Conservation (phyloP, 2,888 invertebrate genomes). For the Athalia circularis region DNA sequence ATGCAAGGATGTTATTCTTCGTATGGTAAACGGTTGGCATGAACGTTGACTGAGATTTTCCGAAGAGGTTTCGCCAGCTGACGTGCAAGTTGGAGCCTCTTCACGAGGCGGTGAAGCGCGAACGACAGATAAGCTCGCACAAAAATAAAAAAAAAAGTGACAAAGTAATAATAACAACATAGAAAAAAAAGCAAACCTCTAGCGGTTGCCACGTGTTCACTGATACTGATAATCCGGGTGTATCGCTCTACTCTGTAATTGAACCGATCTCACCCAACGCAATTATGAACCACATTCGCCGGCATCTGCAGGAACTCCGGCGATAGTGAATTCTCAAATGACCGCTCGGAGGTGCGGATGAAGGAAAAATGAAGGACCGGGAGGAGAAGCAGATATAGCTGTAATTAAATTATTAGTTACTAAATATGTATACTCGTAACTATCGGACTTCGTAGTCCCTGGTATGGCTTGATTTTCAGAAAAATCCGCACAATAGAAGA, state of each 20-base stretch:
- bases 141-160: conserved; percentile 1
- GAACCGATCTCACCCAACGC: conserved; percentile 5
- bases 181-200: conserved; percentile 2
- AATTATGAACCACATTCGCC: no score
- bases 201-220: conserved; percentile 41
- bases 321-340: background rate
- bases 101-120: background rate
- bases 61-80: no score
- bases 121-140: conserved; percentile 13
- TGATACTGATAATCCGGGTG: conserved; percentile 41
- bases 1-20: no score
- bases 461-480: no score
- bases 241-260: conserved; percentile 30
- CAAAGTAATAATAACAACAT: background rate
- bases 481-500: conserved; percentile 5
- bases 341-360: background rate
- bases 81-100: background rate
- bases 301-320: no score
- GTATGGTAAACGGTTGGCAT: no score
- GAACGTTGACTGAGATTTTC: no score
- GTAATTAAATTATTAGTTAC: no score
- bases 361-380: background rate
- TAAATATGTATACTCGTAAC: no score
- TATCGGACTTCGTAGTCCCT: no score
- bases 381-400: no score